These are phyloP conservation scores for Brachionus rubens DNA, from an alignment of 1,140 invertebrate species.

Conservation along the genomic window DNA sequence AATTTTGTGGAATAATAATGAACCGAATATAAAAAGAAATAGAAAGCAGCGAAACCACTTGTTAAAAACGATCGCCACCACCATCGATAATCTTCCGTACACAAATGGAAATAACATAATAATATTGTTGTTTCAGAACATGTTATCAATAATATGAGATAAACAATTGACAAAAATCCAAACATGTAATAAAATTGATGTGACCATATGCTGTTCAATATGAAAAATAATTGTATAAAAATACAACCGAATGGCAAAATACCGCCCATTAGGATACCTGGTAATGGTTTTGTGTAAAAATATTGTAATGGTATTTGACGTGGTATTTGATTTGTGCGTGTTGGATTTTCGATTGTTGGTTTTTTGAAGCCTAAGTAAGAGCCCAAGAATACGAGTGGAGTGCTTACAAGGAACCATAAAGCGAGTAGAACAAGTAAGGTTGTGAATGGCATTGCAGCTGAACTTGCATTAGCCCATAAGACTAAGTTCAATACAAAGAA, in stretches of 20 bases:
- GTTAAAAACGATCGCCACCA: slow-evolving; percentile 91
- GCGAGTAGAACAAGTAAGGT: slow-evolving; percentile 93
- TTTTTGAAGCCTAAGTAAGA: slow-evolving; percentile 97
- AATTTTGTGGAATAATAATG: slow-evolving; percentile 94
- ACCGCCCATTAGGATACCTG: slow-evolving; percentile 87
- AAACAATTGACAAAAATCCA: slow-evolving; percentile 95
- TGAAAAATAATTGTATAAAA: slow-evolving; percentile 98
- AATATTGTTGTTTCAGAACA: slow-evolving; percentile 97
- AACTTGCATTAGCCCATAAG: slow-evolving; percentile 87
- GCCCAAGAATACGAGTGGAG: slow-evolving; percentile 93
- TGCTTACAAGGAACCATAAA: slow-evolving; percentile 95
- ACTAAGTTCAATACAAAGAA: slow-evolving; percentile 96
- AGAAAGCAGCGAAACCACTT: slow-evolving; percentile 93
- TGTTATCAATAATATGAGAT: slow-evolving; percentile 92
- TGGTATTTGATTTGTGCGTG: slow-evolving; percentile 96
- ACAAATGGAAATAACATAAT: slow-evolving; percentile 96
- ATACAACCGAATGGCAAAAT: slow-evolving; percentile 98
- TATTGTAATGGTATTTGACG: slow-evolving; percentile 95
- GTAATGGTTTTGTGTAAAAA: slow-evolving; percentile 85
- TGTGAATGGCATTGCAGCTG: slow-evolving; percentile 90
- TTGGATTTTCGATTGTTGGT: slow-evolving; percentile 80
- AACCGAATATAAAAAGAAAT: slow-evolving; percentile 93
- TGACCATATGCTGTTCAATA: slow-evolving; percentile 96
- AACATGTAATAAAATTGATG: slow-evolving; percentile 99
- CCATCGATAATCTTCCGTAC: slow-evolving; percentile 89